These are phyloP conservation scores for Rhabditoides inermis DNA, from an alignment of 2,888 invertebrate species.

Conservation along the genomic window DNA sequence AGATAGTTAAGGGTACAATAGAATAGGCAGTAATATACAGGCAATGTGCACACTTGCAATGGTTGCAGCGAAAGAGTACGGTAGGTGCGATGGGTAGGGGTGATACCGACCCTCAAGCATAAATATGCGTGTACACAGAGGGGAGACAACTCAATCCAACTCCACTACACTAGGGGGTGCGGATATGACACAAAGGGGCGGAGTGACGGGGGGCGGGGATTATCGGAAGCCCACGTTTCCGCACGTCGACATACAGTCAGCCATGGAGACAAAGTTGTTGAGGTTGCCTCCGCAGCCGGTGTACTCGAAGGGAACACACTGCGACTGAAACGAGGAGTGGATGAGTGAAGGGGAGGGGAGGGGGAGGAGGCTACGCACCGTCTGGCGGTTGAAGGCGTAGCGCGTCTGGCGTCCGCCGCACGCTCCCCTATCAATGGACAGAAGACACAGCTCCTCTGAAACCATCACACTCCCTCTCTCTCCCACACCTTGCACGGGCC, in stretches of 20 bases:
- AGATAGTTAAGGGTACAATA: too few relatives aligned
- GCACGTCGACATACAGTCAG: slow-evolving; percentile 45
- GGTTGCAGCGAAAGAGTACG: too few relatives aligned
- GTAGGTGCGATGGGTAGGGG: too few relatives aligned
- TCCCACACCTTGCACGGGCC: background rate
- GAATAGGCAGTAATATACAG: too few relatives aligned
- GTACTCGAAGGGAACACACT: slow-evolving; percentile 49
- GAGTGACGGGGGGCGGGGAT: slow-evolving; percentile 2
- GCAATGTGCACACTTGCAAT: too few relatives aligned
- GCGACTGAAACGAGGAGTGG: slow-evolving; percentile 33
- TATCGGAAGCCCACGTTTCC: slow-evolving; percentile 43
- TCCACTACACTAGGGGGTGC: too few relatives aligned
- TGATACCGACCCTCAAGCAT: too few relatives aligned
- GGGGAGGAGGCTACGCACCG: slow-evolving; percentile 22
- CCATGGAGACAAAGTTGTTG: slow-evolving; percentile 48
- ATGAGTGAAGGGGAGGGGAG: background rate
- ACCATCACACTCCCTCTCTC: slow-evolving; percentile 3
- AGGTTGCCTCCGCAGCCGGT: slow-evolving; percentile 50
- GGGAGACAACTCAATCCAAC: too few relatives aligned
- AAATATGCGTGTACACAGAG: too few relatives aligned
- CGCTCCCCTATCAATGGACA: slow-evolving; percentile 50
- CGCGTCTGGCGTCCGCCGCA: slow-evolving; percentile 47
- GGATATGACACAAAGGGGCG: background rate
- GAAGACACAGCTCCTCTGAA: slow-evolving; percentile 47
- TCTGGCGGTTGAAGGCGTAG: slow-evolving; percentile 48